Percentiles rank a stretch among this genome's conserved stretches.
These are phyloP conservation scores for Phenganax subtilis DNA, from an alignment of 92 coral and sea anemone species.

Conservation along the genomic window DNA sequence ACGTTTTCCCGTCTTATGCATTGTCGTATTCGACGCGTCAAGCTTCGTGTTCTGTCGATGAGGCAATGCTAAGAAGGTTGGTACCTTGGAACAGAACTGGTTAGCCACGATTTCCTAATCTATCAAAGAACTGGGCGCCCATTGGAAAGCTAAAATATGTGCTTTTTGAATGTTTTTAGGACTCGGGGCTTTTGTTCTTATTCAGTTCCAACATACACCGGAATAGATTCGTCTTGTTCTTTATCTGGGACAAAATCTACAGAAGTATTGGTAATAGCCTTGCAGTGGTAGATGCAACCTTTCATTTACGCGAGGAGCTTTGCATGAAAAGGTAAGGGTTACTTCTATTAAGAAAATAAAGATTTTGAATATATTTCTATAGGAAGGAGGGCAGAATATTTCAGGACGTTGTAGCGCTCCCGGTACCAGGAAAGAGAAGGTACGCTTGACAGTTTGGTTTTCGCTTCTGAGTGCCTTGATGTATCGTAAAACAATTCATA, in stretches of 20 bases:
- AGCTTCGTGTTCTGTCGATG: conserved; percentile 81
- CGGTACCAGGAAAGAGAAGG: conserved; percentile 33
- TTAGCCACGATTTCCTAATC: too few relatives aligned
- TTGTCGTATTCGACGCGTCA: conserved; percentile 67
- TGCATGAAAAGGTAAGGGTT: neutral
- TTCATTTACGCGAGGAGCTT: neutral
- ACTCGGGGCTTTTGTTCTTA: conserved; percentile 11
- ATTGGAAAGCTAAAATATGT: too few relatives aligned
- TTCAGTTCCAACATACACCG: conserved; percentile 13
- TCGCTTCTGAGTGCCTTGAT: neutral
- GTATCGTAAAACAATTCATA: too few relatives aligned
- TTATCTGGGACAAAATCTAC: neutral
- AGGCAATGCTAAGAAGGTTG: conserved; percentile 66
- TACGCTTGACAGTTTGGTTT: neutral
- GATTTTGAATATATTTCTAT: neutral
- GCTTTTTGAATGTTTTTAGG: neutral
- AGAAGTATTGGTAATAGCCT: conserved; percentile 19
- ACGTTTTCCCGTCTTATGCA: conserved; percentile 84
- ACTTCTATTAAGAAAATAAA: neutral
- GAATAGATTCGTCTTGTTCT: conserved; percentile 15
- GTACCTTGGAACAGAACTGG: neutral
- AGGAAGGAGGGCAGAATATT: conserved; percentile 26
- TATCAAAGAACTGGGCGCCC: too few relatives aligned
- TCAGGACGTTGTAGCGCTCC: conserved; percentile 34
- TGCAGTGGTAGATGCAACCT: neutral